phyloP scores from a whole-genome alignment of 1,140 invertebrate genomes.

The Trypoxylus dichotomus region DNA sequence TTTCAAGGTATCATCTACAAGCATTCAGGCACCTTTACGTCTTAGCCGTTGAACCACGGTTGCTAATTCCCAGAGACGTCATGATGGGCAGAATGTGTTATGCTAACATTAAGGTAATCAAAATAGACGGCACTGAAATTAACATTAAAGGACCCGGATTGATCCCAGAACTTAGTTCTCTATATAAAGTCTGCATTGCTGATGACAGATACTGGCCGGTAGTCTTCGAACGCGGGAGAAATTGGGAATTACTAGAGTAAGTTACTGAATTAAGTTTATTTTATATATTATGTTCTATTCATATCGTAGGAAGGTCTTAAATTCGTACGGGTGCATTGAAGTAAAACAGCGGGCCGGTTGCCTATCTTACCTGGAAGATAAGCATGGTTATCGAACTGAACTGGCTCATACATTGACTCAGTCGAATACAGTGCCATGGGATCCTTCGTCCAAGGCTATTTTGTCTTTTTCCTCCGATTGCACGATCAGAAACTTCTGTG shows the following conservation, averaged over 20 bases:
- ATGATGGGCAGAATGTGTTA: constrained; percentile 81
- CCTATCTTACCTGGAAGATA: constrained; percentile 86
- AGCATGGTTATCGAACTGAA: constrained; percentile 81
- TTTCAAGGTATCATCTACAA: constrained; percentile 86
- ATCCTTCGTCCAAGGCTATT: constrained; percentile 62
- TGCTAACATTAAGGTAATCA: constrained; percentile 71
- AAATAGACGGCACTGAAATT: constrained; percentile 57
- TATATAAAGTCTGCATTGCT: constrained; percentile 76
- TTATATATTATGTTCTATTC: no score
- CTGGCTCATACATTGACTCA: constrained; percentile 81
- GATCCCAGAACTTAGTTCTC: constrained; percentile 76
- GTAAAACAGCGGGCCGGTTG: constrained; percentile 90
- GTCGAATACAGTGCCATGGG: constrained; percentile 73
- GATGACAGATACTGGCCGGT: constrained; percentile 89
- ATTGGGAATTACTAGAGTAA: constrained; percentile 80
- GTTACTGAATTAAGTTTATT: constrained; percentile 28
- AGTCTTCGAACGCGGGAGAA: constrained; percentile 75
- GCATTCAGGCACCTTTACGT: constrained; percentile 95
- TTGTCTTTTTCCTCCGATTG: constrained; percentile 70
- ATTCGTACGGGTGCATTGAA: constrained; percentile 70
- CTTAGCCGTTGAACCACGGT: constrained; percentile 83
- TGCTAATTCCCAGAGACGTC: constrained; percentile 87
- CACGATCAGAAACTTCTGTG: constrained; percentile 65
- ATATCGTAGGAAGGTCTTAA: constrained; percentile 47
- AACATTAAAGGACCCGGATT: constrained; percentile 79